Conservation (phyloP, 2,113 vertebrate genomes). For the Melanocharis versteri region DNA sequence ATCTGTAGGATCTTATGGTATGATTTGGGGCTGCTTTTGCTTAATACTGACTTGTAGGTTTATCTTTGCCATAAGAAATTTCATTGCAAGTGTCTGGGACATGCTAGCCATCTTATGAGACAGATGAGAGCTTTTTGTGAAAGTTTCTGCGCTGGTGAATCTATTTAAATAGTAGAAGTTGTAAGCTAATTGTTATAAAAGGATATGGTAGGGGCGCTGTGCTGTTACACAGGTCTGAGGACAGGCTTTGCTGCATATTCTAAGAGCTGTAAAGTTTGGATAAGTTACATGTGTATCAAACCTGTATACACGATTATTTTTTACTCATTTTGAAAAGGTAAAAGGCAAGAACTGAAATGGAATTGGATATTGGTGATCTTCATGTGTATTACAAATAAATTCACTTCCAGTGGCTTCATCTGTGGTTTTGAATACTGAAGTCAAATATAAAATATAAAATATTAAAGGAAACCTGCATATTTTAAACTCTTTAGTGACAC, state of each 20-base stretch:
- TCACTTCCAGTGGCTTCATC: neutral
- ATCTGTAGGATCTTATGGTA: neutral
- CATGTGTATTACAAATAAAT: neutral
- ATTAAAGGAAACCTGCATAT: neutral
- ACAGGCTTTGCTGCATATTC: neutral
- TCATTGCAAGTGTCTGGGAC: neutral
- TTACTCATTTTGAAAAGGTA: neutral
- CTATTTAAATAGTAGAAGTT: neutral
- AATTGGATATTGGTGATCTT: neutral
- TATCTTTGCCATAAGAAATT: neutral
- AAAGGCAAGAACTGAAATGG: neutral
- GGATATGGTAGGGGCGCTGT: fast-evolving
- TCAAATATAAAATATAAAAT: neutral
- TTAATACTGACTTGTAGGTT: neutral
- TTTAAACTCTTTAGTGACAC: neutral
- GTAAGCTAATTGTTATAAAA: neutral
- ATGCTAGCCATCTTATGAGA: neutral
- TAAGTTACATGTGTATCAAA: fast-evolving
- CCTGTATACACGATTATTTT: neutral
- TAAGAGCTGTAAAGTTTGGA: neutral
- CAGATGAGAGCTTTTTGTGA: neutral
- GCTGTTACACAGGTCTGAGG: neutral
- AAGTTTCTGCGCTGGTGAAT: neutral
- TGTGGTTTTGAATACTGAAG: neutral
- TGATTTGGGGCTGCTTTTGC: neutral